These are phyloP conservation scores for Rhizoglyphus robini DNA, from an alignment of 1,140 invertebrate species.

Conservation along the genomic window DNA sequence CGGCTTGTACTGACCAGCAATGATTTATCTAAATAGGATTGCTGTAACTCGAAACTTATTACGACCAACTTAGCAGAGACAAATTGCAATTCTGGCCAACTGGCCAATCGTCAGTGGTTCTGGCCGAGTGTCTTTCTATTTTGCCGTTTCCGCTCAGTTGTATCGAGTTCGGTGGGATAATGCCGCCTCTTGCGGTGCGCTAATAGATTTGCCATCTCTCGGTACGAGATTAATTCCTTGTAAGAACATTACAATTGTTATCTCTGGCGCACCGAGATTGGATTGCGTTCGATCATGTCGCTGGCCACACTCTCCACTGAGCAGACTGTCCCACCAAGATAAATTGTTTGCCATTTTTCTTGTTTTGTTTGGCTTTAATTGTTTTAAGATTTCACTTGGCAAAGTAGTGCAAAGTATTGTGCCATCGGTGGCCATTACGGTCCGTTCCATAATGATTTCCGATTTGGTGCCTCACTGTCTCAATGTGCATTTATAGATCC, in stretches of 20 bases:
- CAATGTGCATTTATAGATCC: background rate
- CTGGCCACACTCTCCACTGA: background rate
- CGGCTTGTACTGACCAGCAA: background rate
- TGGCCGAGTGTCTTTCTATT: no score
- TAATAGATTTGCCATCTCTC: constrained; percentile 3
- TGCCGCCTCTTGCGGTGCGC: no score
- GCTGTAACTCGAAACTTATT: background rate
- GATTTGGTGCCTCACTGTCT: background rate
- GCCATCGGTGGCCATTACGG: background rate
- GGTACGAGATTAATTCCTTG: background rate
- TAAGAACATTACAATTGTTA: constrained; percentile 13
- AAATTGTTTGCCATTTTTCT: background rate
- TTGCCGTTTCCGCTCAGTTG: no score
- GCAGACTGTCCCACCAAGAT: background rate
- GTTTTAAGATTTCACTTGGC: background rate
- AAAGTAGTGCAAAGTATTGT: no score
- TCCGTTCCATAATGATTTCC: constrained; percentile 1
- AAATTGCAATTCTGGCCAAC: background rate
- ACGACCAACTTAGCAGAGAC: constrained; percentile 3
- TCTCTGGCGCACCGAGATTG: background rate
- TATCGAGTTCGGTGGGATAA: no score
- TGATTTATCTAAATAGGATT: constrained; percentile 14
- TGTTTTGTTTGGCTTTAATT: background rate
- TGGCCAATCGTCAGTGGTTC: background rate
- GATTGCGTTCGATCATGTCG: background rate